These are phyloP conservation scores for Metellina segmentata DNA, from an alignment of 2,888 invertebrate genomes.

Conservation along the genomic window DNA sequence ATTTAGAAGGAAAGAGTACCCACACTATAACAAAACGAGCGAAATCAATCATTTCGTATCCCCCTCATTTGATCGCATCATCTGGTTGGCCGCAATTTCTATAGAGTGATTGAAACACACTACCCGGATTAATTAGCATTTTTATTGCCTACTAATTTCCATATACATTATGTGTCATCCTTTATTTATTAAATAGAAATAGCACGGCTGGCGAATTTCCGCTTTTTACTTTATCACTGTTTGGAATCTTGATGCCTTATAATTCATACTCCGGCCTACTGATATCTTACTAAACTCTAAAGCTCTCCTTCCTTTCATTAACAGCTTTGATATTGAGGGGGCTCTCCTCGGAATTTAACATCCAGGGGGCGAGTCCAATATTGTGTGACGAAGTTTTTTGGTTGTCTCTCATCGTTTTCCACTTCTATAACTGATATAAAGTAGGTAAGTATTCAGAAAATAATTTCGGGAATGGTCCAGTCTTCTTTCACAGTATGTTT, in stretches of 20 bases:
- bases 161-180: constrained; percentile 75
- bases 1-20: constrained; percentile 23
- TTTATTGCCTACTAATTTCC: constrained; percentile 74
- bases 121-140: constrained; percentile 72
- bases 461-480: no score
- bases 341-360: neutral
- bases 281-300: constrained; percentile 53
- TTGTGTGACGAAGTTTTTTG: neutral
- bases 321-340: constrained; percentile 5
- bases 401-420: neutral
- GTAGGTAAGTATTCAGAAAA: no score
- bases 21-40: constrained; percentile 19
- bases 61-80: constrained; percentile 18
- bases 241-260: constrained; percentile 60
- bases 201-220: constrained; percentile 42
- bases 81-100: constrained; percentile 59
- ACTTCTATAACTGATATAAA: no score
- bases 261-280: constrained; percentile 59
- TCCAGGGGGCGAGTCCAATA: neutral
- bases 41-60: constrained; percentile 63
- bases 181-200: constrained; percentile 71
- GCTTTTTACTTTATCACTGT: constrained; percentile 48
- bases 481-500: no score
- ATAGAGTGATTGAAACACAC: constrained; percentile 57
- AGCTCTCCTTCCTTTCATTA: constrained; percentile 59